These are phyloP conservation scores for Drosophila sulfurigaster DNA, from an alignment of 1,140 invertebrate species.

Conservation along the genomic window DNA sequence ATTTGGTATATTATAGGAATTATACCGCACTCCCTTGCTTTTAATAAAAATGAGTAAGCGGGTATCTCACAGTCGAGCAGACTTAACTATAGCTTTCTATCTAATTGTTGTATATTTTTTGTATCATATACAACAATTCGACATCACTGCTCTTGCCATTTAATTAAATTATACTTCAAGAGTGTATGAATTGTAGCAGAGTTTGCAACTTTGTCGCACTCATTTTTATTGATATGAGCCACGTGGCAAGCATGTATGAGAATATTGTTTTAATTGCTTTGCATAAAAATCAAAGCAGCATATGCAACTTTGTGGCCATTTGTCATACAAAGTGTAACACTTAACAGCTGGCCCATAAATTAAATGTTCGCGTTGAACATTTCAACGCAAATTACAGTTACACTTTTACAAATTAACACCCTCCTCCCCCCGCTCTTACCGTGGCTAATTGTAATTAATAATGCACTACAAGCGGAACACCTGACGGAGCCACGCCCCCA, in stretches of 20 bases:
- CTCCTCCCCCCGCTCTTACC: neutral
- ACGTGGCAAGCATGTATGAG: constrained; percentile 15
- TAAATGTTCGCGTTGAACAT: constrained; percentile 58
- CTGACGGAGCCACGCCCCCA: constrained; percentile 62
- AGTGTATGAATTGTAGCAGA: neutral
- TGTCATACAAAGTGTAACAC: constrained; percentile 78
- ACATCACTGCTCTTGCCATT: no score
- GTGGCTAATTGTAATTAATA: constrained; percentile 78
- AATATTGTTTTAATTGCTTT: constrained; percentile 64
- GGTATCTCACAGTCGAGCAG: no score
- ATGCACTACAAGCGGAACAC: constrained; percentile 58
- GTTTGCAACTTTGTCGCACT: constrained; percentile 18
- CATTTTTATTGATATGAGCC: constrained; percentile 21
- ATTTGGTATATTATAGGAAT: no score
- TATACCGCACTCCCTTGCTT: no score
- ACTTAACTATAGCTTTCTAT: no score
- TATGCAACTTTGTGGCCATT: constrained; percentile 72
- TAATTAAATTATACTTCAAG: no score
- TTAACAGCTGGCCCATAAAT: constrained; percentile 79
- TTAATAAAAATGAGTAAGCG: no score
- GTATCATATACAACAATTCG: no score
- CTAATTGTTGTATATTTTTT: no score
- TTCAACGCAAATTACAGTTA: constrained; percentile 61
- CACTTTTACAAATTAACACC: constrained; percentile 80
- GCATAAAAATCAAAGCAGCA: constrained; percentile 63